These are phyloP conservation scores for Lepilemur ruficaudatus DNA, from an alignment of 2,797 vertebrate species.

Conservation along the genomic window DNA sequence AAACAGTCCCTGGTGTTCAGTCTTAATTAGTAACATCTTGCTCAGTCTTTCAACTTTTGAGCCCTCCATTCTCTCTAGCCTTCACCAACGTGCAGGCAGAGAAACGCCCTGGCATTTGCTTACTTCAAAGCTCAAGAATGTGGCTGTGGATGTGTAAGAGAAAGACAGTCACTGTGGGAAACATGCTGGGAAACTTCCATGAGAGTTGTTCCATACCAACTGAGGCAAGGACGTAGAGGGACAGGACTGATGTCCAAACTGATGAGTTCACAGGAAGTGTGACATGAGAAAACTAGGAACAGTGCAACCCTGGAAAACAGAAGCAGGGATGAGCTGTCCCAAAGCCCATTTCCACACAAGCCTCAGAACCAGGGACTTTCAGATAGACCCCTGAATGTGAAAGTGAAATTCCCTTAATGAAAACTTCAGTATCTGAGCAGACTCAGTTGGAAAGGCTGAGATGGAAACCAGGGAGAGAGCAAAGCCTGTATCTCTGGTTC, in stretches of 20 bases:
- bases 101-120: background rate
- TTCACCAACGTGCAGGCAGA: background rate
- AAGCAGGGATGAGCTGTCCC: background rate
- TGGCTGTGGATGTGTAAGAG: background rate
- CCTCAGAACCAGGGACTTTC: background rate
- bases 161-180: background rate
- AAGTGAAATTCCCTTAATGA: background rate
- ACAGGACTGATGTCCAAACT: background rate
- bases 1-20: background rate
- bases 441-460: background rate
- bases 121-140: background rate
- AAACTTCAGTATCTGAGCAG: background rate
- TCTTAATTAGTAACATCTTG: background rate
- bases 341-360: fast-evolving
- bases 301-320: background rate
- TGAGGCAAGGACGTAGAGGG: fast-evolving
- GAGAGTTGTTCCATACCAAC: background rate
- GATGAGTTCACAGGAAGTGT: background rate
- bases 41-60: background rate
- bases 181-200: background rate
- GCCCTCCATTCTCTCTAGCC: background rate
- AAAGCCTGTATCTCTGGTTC: background rate
- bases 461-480: background rate
- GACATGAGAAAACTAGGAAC: background rate
- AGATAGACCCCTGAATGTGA: background rate